These are phyloP conservation scores for Prosopocoilus inquinatus DNA, from an alignment of 2,888 invertebrate species.

Conservation along the genomic window DNA sequence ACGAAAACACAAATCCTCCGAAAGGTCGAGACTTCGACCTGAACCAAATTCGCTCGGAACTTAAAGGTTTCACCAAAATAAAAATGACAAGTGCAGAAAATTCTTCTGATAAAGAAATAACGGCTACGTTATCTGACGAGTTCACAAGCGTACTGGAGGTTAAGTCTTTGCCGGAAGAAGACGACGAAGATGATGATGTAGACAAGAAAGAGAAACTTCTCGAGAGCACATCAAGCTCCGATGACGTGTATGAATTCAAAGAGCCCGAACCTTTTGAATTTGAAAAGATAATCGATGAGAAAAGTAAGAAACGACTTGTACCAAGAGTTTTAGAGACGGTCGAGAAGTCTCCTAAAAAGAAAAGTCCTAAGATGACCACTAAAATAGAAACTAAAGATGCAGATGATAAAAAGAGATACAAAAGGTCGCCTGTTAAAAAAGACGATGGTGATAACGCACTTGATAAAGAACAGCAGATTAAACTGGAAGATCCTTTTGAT, in stretches of 20 bases:
- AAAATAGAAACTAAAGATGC: slow-evolving; percentile 30
- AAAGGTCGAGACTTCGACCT: slow-evolving; percentile 78
- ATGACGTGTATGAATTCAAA: slow-evolving; percentile 84
- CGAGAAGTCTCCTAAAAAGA: slow-evolving; percentile 44
- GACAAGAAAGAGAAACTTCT: slow-evolving; percentile 33
- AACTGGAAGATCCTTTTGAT: slow-evolving; percentile 52
- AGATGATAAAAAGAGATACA: slow-evolving; percentile 30
- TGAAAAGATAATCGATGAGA: slow-evolving; percentile 54
- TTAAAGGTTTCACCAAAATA: slow-evolving; percentile 73
- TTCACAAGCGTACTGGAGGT: slow-evolving; percentile 32
- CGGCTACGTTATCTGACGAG: slow-evolving; percentile 40
- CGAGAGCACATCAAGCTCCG: slow-evolving; percentile 38
- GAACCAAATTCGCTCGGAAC: slow-evolving; percentile 79
- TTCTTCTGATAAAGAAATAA: slow-evolving; percentile 37
- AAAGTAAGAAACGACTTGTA: slow-evolving; percentile 41
- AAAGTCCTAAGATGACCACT: slow-evolving; percentile 34
- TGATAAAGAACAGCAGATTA: slow-evolving; percentile 37
- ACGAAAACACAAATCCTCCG: slow-evolving; percentile 49
- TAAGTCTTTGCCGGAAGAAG: slow-evolving; percentile 28
- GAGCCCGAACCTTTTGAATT: slow-evolving; percentile 87
- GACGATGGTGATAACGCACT: slow-evolving; percentile 33
- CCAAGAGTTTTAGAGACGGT: slow-evolving; percentile 46
- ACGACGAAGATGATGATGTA: slow-evolving; percentile 20
- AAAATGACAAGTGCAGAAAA: slow-evolving; percentile 43
- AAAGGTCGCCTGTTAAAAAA: slow-evolving; percentile 28